Conservation (phyloP, 64 coral and sea anemone genomes). For the Montipora foliosa region DNA sequence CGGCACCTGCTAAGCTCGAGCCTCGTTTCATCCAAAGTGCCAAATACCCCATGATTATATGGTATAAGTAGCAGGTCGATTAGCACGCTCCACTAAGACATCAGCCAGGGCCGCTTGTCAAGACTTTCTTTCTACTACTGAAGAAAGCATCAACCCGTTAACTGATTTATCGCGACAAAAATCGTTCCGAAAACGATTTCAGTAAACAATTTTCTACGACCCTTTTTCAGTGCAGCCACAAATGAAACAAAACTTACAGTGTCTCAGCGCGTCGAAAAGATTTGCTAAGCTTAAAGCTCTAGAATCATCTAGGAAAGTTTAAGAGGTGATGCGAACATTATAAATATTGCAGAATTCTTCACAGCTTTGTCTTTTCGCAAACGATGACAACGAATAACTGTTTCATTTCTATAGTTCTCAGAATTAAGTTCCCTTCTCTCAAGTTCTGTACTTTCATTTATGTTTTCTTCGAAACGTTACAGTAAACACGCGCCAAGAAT, state of each 20-base stretch:
- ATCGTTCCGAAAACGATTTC: background rate
- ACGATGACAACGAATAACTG: background rate
- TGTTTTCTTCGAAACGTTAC: background rate
- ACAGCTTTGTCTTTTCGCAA: conserved; percentile 16
- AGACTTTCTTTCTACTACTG: background rate
- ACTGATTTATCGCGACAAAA: background rate
- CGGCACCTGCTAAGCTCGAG: conserved; percentile 13
- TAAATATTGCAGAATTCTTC: conserved; percentile 39
- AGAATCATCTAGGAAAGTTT: background rate
- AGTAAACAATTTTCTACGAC: background rate
- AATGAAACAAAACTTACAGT: background rate
- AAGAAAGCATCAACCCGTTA: background rate
- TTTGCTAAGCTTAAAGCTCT: background rate
- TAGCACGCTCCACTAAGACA: background rate
- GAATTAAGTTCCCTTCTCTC: background rate
- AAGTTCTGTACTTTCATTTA: background rate
- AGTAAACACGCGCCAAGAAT: background rate
- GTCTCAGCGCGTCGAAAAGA: background rate
- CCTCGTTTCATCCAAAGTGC: background rate
- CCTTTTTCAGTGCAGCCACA: background rate
- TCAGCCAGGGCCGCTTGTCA: too few relatives aligned
- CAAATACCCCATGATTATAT: background rate
- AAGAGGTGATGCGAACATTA: conserved; percentile 4
- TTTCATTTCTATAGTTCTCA: background rate
- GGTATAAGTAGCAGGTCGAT: background rate